Conservation (phyloP, 1,140 invertebrate species). For the Reticulitermes speratus region DNA sequence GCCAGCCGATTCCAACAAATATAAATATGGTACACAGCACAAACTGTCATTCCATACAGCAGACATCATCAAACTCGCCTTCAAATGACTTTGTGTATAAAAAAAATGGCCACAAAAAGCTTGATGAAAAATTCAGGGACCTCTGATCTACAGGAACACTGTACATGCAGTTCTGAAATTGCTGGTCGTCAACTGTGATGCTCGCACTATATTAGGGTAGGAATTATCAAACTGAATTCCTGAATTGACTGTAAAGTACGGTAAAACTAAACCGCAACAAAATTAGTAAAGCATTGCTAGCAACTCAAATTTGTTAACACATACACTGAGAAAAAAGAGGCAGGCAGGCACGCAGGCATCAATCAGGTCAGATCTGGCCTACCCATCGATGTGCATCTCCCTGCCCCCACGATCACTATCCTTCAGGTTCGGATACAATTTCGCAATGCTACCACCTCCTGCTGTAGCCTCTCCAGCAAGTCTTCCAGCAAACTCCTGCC, state of each 20-base stretch:
- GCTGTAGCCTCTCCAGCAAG: conserved; percentile 52
- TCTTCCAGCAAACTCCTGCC: conserved; percentile 78
- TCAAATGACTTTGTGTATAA: background rate
- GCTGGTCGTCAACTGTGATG: background rate
- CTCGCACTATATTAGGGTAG: background rate
- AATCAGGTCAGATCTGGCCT: background rate
- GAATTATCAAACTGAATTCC: background rate
- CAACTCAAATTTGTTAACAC: background rate
- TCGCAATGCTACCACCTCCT: conserved; percentile 58
- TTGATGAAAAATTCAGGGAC: background rate
- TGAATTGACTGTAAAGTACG: background rate
- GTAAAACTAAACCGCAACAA: background rate
- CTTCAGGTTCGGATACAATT: conserved; percentile 78
- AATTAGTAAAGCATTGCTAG: background rate
- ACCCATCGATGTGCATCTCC: conserved; percentile 30
- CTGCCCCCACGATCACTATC: conserved; percentile 34
- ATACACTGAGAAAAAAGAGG: background rate
- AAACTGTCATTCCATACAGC: too few species aligned
- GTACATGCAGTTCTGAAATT: background rate
- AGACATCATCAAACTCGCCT: too few species aligned
- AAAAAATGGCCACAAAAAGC: background rate
- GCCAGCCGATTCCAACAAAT: too few species aligned
- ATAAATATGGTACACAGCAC: too few species aligned
- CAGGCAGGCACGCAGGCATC: background rate
- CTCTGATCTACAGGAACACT: background rate